phyloP scores from a whole-genome alignment of 2,888 invertebrate species.

The Clunio marinus region DNA sequence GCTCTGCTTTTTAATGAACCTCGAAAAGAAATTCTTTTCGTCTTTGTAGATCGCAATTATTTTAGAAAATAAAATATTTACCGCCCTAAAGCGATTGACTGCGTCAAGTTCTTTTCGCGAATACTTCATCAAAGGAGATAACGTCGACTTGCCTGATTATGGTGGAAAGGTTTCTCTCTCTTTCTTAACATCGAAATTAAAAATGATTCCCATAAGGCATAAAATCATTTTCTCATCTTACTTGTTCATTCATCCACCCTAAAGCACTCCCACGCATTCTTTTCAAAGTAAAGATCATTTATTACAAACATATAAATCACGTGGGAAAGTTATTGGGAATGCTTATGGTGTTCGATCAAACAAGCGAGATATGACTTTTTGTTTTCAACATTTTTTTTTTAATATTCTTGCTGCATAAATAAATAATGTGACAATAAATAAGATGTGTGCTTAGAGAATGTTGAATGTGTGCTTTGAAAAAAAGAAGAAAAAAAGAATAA shows the following conservation, averaged over 20 bases:
- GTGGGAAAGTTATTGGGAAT: background rate
- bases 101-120: slow-evolving; percentile 14
- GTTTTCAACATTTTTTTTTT: too few species aligned
- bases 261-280: slow-evolving; percentile 1
- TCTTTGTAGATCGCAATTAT: background rate
- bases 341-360: too few species aligned
- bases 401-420: too few species aligned
- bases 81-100: slow-evolving; percentile 22
- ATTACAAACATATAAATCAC: background rate
- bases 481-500: too few species aligned
- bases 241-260: background rate
- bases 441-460: too few species aligned
- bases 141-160: background rate
- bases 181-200: background rate
- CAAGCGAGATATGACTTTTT: too few species aligned
- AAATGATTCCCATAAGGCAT: background rate
- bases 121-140: background rate
- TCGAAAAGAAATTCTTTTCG: background rate
- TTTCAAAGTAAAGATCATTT: background rate
- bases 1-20: slow-evolving; percentile 2
- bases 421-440: too few species aligned
- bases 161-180: background rate
- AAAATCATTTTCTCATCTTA: background rate
- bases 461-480: too few species aligned
- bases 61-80: slow-evolving; percentile 23